Evolutionary conservation across 2,797 vertebrate genomes (phyloP), one percentile per base, ranked within the genome.

Genomic region (Numenius phaeopus): DNA sequence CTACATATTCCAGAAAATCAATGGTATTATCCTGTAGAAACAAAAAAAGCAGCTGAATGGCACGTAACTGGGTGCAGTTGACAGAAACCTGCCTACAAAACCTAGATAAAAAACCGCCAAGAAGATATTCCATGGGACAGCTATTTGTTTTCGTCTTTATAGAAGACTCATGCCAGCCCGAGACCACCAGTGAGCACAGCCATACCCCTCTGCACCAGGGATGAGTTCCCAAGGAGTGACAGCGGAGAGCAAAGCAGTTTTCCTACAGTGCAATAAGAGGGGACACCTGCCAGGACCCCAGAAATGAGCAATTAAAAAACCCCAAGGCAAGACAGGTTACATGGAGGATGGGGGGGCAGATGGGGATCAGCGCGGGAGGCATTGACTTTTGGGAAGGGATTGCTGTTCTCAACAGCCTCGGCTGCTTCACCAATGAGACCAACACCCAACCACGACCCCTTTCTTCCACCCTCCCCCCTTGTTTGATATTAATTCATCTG

Each of bases 1-100:
- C 99, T 18, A 99, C 99, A 0, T 99, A 99, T 80, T 99, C 99
- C 98, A 99, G 98, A 95, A 99, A 99, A 97, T 99, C 99, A 7
- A 99, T 99, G 88, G 99, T 99, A 96, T 99, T 99, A 76, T 99
- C 99, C 99, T 99, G 97, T 3, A 22, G 78, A 79, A 52, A 50
- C 21, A 93, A 69, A 49, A 55, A 32, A 32, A 69, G 22, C 55
- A 72, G 69, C 55, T 64, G 67, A 55, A 1, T n/a, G 29, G 34
- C 32, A 7, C 37, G 40, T 2, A 29, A 11, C 14, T 14, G 34
- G 27, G n/a, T 5, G 3, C 2, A 7, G 29, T 0, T 14, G 59
- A 15, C 2, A 27, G 52, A 24, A 67, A 52, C 32, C 24, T 5
- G n/a, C 37, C 77, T 72, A 61, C 5, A 9, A 46, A 58, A 10